Evolutionary conservation across 2,113 vertebrate species (phyloP), one percentile per base, ranked within the genome.

Genomic region (Ciconia maguari): DNA sequence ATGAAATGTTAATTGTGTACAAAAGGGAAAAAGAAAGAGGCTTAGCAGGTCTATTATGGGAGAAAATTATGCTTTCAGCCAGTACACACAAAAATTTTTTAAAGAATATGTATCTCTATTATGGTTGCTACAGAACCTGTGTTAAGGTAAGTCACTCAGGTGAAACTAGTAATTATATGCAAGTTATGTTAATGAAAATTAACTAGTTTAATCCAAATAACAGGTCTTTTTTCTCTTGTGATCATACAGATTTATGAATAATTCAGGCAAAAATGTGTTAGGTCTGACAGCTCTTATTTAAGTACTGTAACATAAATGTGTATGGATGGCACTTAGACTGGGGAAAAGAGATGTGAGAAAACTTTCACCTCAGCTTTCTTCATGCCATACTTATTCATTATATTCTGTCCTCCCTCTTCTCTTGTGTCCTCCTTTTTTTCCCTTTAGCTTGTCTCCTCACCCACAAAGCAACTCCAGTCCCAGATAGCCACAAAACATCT

Each of bases 101-200:
- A 13, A 92, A 93, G 69, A 94, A 74, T 51, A 64, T 88, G 48
- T 34, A 65, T 79, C 83, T 96, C 57, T 71, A 57, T 96, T 96
- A 90, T 49, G 58, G 66, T 92, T 96, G 80, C 62, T 90, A 36
- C 61, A 79, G 70, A 87, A 25, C 62, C 85, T 94, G 38, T 83
- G 66, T 86, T 91, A 86, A 76, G 64, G 64, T 80, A 87, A 94
- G 94, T 77, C 87, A 94, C 80, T 93, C 7, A 5, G 16, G 82
- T 93, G 92, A 97, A 96, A 81, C 91, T 90, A 94, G 61, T 87
- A 97, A 97, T 98, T 98, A 90, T 41, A 94, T 89, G 79, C 20
- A 57, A 70, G 74, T 81, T 94, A 71, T 64, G 54, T 93, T 98
- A 97, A 97, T 95, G 60, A 97, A 97, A 94, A 97, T 94, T 89